These are phyloP conservation scores for Trochalopteron elliotii DNA, from an alignment of 2,113 vertebrate species.

Conservation along the genomic window DNA sequence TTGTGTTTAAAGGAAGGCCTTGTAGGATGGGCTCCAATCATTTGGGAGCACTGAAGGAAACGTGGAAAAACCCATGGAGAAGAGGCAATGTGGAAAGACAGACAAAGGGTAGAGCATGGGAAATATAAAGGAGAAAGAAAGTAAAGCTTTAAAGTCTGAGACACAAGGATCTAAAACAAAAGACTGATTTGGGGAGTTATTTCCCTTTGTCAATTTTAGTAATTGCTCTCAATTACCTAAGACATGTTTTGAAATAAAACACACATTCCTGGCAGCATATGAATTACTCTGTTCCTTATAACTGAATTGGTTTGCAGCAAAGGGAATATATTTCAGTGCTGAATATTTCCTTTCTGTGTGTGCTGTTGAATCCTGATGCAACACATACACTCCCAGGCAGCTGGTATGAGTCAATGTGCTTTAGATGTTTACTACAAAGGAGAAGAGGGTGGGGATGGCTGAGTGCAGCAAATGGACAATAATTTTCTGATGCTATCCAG, in stretches of 20 bases:
- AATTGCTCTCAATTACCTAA: neutral
- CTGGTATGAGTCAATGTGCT: neutral
- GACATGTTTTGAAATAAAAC: neutral
- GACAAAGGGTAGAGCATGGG: neutral
- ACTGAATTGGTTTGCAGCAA: neutral
- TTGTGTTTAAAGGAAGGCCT: neutral
- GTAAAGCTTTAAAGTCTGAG: neutral
- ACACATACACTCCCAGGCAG: neutral
- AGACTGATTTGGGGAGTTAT: neutral
- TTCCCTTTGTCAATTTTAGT: neutral
- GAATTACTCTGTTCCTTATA: neutral
- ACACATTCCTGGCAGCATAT: neutral
- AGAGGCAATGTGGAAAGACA: neutral
- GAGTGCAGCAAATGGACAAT: neutral
- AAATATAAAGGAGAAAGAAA: neutral
- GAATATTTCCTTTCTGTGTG: neutral
- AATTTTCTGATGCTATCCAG: neutral
- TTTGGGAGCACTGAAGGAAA: neutral
- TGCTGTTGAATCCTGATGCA: neutral
- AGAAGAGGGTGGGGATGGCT: neutral
- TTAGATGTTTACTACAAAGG: neutral
- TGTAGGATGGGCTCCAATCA: neutral
- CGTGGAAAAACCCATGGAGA: neutral
- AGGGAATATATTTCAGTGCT: neutral
- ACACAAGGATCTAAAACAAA: neutral